Conservation (phyloP, 1,140 invertebrate species). For the Elymnias hypermnestra region DNA sequence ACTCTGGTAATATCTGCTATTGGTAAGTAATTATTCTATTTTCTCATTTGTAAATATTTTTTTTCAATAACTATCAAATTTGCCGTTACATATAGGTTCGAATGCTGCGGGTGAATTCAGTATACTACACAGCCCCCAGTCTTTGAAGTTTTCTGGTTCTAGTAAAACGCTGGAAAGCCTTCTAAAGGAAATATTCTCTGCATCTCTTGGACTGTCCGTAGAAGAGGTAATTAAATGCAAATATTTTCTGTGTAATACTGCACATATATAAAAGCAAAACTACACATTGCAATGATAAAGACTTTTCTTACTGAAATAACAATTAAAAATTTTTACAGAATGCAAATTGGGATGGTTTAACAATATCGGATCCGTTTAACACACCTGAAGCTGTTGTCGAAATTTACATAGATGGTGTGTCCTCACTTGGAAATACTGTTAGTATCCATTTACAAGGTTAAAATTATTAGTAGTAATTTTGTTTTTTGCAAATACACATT, state of each 20-base stretch:
- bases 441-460: constrained; percentile 13
- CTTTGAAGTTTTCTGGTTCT: constrained; percentile 80
- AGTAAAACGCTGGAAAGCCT: constrained; percentile 70
- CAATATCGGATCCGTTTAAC: constrained; percentile 84
- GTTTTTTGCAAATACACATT: too few species aligned
- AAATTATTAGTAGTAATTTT: too few species aligned
- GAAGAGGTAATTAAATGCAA: constrained; percentile 75
- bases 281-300: too few species aligned
- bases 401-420: constrained; percentile 83
- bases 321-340: constrained; percentile 65
- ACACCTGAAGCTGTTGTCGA: constrained; percentile 86
- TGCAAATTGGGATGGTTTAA: constrained; percentile 83
- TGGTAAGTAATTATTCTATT: constrained; percentile 37
- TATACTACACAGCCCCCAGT: constrained; percentile 80
- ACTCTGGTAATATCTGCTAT: constrained; percentile 50
- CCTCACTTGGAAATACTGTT: constrained; percentile 66
- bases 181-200: constrained; percentile 84
- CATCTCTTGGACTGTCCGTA: constrained; percentile 82
- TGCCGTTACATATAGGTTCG: constrained; percentile 75
- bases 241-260: too few species aligned
- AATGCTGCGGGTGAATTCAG: constrained; percentile 81
- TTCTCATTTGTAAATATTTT: constrained; percentile 3
- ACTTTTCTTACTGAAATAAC: too few species aligned
- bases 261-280: too few species aligned
- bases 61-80: too few species aligned